These are phyloP conservation scores for Stylophora pistillata DNA, from an alignment of 64 coral and sea anemone genomes.

Conservation along the genomic window DNA sequence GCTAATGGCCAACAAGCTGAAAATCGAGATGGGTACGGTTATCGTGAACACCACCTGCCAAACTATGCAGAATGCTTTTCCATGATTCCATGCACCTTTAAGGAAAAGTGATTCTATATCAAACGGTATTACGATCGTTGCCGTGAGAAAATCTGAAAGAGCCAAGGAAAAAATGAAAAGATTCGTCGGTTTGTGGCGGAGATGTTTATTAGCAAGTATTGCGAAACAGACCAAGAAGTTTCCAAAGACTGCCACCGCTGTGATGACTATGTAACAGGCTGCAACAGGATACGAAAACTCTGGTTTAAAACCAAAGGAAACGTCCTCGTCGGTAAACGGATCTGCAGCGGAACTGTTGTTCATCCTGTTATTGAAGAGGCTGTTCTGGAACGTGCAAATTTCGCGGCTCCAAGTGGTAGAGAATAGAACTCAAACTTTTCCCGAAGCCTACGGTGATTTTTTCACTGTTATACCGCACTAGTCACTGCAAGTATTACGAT, in stretches of 20 bases:
- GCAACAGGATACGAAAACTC: constrained; percentile 1
- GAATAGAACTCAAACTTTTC: no score
- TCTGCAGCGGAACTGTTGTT: neutral
- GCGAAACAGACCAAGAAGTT: constrained; percentile 53
- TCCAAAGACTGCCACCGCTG: constrained; percentile 35
- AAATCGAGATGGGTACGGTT: constrained; percentile 75
- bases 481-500: no score
- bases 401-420: no score
- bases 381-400: no score
- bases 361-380: neutral
- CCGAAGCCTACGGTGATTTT: no score
- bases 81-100: constrained; percentile 59
- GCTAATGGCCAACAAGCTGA: constrained; percentile 82
- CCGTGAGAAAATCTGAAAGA: constrained; percentile 57
- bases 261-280: constrained; percentile 16
- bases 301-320: neutral
- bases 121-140: constrained; percentile 56
- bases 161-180: constrained; percentile 63
- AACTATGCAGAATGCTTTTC: constrained; percentile 39
- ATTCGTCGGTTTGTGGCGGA: constrained; percentile 41
- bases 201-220: constrained; percentile 23
- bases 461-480: no score
- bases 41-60: constrained; percentile 75
- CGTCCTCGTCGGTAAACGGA: neutral
- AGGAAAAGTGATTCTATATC: constrained; percentile 66